Conservation (phyloP, 2,113 vertebrate genomes). For the Perognathus longimembris region DNA sequence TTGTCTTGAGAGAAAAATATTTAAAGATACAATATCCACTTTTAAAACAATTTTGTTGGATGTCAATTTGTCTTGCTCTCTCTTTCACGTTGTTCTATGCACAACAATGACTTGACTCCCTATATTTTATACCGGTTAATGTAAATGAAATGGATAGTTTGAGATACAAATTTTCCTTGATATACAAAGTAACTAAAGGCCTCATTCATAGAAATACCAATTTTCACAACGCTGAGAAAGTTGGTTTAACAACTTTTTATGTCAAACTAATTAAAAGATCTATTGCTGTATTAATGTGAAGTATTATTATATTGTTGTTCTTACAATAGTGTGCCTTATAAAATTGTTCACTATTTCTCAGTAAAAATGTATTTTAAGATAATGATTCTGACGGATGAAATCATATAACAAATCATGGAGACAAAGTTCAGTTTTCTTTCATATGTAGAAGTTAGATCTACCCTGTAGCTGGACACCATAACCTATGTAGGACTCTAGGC, state of each 20-base stretch:
- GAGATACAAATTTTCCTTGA: not conserved
- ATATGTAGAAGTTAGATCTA: too few relatives aligned
- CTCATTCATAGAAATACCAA: not conserved
- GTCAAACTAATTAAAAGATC: not conserved
- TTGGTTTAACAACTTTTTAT: not conserved
- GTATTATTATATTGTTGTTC: not conserved
- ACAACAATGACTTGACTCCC: not conserved
- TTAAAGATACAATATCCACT: not conserved
- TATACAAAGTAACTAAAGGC: not conserved
- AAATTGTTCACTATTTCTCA: not conserved
- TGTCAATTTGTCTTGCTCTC: not conserved
- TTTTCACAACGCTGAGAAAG: not conserved
- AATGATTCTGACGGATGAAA: too few relatives aligned
- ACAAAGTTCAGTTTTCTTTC: too few relatives aligned
- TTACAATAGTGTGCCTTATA: not conserved
- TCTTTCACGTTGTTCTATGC: not conserved
- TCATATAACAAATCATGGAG: too few relatives aligned
- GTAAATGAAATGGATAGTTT: not conserved
- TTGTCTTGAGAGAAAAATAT: constrained; percentile 40
- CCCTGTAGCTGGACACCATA: too few relatives aligned
- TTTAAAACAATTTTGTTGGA: constrained; percentile 3
- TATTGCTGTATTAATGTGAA: not conserved
- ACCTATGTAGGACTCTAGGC: too few relatives aligned
- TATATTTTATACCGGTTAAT: not conserved
- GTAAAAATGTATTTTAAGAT: not conserved